Percentiles rank a stretch among this genome's conserved stretches.
These are phyloP conservation scores for Hyperopisus bebe DNA, from an alignment of 2,113 vertebrate species.

Conservation along the genomic window DNA sequence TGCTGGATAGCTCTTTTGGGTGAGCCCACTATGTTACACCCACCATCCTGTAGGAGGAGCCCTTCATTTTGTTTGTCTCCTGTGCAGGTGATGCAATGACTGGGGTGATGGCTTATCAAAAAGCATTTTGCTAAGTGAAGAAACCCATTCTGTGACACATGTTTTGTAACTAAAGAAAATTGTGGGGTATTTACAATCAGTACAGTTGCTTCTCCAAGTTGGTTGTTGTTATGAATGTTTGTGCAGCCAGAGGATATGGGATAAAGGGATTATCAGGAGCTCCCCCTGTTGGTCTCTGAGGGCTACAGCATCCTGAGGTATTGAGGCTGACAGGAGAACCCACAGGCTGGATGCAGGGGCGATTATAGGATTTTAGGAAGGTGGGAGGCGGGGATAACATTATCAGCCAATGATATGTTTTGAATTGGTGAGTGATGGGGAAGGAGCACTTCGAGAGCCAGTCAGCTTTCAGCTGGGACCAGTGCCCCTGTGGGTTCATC, in stretches of 20 bases:
- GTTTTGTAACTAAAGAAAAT: not conserved
- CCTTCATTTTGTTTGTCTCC: not conserved
- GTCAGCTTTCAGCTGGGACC: not conserved
- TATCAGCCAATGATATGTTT: not conserved
- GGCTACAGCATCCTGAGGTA: not conserved
- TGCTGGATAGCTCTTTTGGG: not conserved
- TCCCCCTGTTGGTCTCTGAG: not conserved
- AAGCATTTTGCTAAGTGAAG: not conserved
- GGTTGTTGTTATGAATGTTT: not conserved
- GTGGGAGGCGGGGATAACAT: not conserved
- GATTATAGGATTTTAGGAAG: not conserved
- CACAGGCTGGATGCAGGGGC: not conserved
- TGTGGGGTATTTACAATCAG: not conserved
- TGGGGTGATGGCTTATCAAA: not conserved
- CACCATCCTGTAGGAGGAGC: not conserved
- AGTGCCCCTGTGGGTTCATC: not conserved
- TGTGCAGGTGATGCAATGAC: not conserved
- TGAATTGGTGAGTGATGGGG: not conserved
- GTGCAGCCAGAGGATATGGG: not conserved
- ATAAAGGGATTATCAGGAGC: not conserved
- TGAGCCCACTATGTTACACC: not conserved
- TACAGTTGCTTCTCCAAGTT: not conserved
- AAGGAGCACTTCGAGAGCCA: not conserved
- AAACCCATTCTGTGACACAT: not conserved
- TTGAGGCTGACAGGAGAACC: not conserved